Percentiles rank a stretch among this genome's conserved stretches.
Evolutionary conservation across 2,888 invertebrate genomes (phyloP).

Genomic region (Apamea epomidion): DNA sequence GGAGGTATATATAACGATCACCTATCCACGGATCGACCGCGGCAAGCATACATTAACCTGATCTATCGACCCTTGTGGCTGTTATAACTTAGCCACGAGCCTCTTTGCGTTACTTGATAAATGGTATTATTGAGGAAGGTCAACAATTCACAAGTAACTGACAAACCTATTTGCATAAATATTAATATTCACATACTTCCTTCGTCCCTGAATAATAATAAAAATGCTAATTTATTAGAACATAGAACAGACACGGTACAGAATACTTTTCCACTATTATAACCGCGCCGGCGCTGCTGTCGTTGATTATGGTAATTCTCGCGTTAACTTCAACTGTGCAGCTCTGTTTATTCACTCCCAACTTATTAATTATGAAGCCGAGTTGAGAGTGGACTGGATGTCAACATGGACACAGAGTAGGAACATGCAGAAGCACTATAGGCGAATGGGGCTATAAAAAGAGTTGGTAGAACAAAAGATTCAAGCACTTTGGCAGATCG

Average conservation of each 20-base stretch:
- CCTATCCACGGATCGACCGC: too few relatives aligned
- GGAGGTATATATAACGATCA: background rate
- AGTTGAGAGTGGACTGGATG: conserved; percentile 43
- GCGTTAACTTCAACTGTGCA: conserved; percentile 49
- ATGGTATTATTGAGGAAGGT: background rate
- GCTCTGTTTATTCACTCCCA: conserved; percentile 48
- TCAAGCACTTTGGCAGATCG: background rate
- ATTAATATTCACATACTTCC: conserved; percentile 39
- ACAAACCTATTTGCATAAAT: conserved; percentile 27
- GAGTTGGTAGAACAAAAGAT: background rate
- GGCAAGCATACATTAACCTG: too few relatives aligned
- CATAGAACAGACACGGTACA: conserved; percentile 13
- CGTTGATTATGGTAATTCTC: conserved; percentile 57
- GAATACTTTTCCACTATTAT: conserved; percentile 43
- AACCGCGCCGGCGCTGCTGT: conserved; percentile 24
- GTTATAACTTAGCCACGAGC: too few relatives aligned
- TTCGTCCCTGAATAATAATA: conserved; percentile 35
- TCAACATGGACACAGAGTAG: conserved; percentile 2
- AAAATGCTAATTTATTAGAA: conserved; percentile 49
- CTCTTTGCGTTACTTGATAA: too few relatives aligned
- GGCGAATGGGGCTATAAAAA: background rate
- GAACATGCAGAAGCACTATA: background rate
- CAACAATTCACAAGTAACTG: background rate
- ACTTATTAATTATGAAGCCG: conserved; percentile 56
- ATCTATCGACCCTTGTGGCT: too few relatives aligned